Percentiles rank a stretch among this genome's conserved stretches.
These are phyloP conservation scores for Dipodomys ordii DNA, from an alignment of 2,113 vertebrate species.

Conservation along the genomic window DNA sequence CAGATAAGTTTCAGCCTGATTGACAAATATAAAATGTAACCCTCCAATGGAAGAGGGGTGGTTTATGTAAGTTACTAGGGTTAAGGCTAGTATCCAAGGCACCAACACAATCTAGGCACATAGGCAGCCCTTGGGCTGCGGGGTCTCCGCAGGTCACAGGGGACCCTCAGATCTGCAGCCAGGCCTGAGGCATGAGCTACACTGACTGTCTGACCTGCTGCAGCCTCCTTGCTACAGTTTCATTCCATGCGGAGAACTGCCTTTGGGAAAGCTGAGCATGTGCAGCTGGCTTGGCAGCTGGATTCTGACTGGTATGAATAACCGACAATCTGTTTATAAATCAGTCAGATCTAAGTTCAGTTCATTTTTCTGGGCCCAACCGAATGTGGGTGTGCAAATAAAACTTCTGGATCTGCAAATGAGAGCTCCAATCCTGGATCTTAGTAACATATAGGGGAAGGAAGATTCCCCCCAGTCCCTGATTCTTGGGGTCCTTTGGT, in stretches of 20 bases:
- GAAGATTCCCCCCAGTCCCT: not conserved
- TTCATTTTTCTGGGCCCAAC: not conserved
- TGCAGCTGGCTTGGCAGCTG: not conserved
- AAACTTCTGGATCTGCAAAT: not conserved
- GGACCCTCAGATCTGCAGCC: no score
- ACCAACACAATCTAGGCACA: not conserved
- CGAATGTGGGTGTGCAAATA: not conserved
- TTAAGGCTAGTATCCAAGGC: not conserved
- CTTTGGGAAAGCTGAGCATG: rapidly evolving
- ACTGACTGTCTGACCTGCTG: not conserved
- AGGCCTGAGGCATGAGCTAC: not conserved
- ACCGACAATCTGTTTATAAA: not conserved
- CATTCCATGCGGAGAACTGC: not conserved
- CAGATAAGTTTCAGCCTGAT: not conserved
- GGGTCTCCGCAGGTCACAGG: not conserved
- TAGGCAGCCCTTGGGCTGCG: not conserved
- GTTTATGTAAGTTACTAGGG: not conserved
- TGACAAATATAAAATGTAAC: not conserved
- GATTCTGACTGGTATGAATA: not conserved
- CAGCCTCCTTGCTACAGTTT: no score
- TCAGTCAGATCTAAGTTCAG: not conserved
- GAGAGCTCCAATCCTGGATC: not conserved
- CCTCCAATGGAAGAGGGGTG: not conserved
- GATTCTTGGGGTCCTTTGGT: no score
- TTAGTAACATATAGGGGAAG: not conserved